Percentiles rank a stretch among this genome's conserved stretches.
These are phyloP conservation scores for Dasyornis broadbenti DNA, from an alignment of 2,113 vertebrate species.

Conservation along the genomic window DNA sequence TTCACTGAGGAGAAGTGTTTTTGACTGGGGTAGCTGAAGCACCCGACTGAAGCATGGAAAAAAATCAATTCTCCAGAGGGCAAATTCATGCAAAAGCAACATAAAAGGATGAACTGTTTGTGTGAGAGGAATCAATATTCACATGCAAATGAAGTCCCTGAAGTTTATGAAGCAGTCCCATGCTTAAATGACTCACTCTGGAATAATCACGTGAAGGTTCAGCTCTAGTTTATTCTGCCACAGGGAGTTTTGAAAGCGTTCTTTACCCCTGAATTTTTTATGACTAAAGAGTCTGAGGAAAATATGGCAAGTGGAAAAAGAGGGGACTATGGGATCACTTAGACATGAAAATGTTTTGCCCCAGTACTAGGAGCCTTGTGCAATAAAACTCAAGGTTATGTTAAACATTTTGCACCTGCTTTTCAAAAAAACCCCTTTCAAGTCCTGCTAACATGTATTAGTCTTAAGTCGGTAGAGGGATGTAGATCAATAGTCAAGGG, in stretches of 20 bases:
- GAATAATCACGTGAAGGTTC: constrained; percentile 44
- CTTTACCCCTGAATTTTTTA: constrained; percentile 28
- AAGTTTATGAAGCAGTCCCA: constrained; percentile 52
- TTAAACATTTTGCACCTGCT: background rate
- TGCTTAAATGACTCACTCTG: constrained; percentile 33
- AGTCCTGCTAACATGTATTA: background rate
- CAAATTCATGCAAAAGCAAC: constrained; percentile 37
- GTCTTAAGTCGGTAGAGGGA: background rate
- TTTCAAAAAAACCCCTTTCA: background rate
- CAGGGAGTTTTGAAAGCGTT: background rate
- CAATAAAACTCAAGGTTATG: background rate
- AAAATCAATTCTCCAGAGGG: background rate
- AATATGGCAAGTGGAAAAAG: background rate
- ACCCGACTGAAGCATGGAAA: background rate
- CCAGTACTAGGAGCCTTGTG: background rate
- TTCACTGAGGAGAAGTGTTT: constrained; percentile 24
- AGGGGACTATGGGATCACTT: background rate
- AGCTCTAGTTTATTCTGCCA: constrained; percentile 35
- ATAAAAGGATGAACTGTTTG: constrained; percentile 47
- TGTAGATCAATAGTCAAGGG: background rate
- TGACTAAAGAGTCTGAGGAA: background rate
- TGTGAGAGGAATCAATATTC: constrained; percentile 53
- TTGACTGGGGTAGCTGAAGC: constrained; percentile 19
- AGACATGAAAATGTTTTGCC: background rate
- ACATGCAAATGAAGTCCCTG: constrained; percentile 58